Conservation (phyloP, 2,888 invertebrate genomes). For the Scaptomyza caliginosa region DNA sequence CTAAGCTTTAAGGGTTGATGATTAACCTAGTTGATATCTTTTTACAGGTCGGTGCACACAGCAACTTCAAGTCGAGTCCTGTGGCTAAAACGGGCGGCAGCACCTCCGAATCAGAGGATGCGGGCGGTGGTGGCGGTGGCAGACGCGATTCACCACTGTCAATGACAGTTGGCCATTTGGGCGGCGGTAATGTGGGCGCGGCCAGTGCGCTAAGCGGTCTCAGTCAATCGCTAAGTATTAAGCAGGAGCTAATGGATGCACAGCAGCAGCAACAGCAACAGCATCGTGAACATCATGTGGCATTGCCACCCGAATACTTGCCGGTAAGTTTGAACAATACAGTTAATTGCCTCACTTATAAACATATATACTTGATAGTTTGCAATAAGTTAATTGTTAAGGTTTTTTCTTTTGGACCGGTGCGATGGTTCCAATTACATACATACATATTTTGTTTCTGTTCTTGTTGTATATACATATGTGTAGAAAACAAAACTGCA, state of each 20-base stretch:
- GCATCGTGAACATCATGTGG: constrained; percentile 82
- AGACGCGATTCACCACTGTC: constrained; percentile 83
- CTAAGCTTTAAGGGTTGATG: not conserved
- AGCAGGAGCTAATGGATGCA: constrained; percentile 84
- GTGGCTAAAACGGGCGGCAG: constrained; percentile 87
- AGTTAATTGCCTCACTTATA: constrained; percentile 9
- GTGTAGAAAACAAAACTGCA: constrained; percentile 38
- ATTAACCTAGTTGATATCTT: not conserved
- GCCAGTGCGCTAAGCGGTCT: constrained; percentile 75
- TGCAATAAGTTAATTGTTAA: constrained; percentile 81
- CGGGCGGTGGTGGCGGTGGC: constrained; percentile 56
- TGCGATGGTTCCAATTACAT: constrained; percentile 84
- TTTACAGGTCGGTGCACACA: constrained; percentile 86
- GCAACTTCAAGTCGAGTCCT: constrained; percentile 88
- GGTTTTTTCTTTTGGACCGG: constrained; percentile 85
- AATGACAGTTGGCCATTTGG: constrained; percentile 82
- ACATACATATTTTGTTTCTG: constrained; percentile 28
- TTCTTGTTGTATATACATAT: constrained; percentile 8
- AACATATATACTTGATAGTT: too few species aligned
- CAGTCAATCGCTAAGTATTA: constrained; percentile 84
- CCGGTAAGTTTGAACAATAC: constrained; percentile 84
- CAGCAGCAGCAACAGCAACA: constrained; percentile 82
- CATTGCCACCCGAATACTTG: constrained; percentile 83
- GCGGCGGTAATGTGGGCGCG: constrained; percentile 78
- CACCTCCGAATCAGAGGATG: constrained; percentile 85